Base-by-base conservation (phyloP, 2,797 vertebrate genomes). In the Thaleichthys pacificus region DNA sequence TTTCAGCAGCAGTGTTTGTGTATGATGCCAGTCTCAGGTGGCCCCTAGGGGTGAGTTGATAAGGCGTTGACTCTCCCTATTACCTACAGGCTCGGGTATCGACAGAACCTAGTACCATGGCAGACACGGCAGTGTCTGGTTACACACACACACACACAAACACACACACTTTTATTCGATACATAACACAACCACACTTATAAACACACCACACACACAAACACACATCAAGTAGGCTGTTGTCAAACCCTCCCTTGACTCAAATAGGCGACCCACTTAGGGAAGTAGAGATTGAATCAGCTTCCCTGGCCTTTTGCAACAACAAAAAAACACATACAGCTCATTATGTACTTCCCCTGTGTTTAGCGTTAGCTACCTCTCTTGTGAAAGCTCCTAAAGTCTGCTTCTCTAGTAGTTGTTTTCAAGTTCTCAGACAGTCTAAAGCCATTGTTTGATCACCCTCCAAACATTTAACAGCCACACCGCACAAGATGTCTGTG, bases 31-130 rank as follows among this genome's bases (percentile, higher is more conserved):
- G 70, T 71, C 61, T 82, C 70, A 69, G 64, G 77, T 49, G 61
- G 47, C 56, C 76, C 72, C 70, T 0, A 3, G 66, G 76, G 32
- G 60, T 7, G 74, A 74, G 47, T 66, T 73, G 47, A 63, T 68
- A 62, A 76, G 47, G 64, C 58, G 12, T 49, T 78, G 75, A 81
- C 72, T 71, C 63, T 73, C 74, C 70, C 42, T 68, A 1, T 81
- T 54, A 76, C 51, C 35, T 30, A 73, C 19, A 0, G 60, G 70
- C 76, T 84, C 51, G 68, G 62, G 72, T 85, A 86, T 86, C 4
- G 76, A 85, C 71, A 35, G 26, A 21, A 60, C 17, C 47, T 57
- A 77, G 86, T 74, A 49, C n/a, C 26, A 3, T 11, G 17, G 74
- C 83, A 86, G 75, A 76, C 11, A 17, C 0, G 4, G 49, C 21